A percentile compares a stretch with the other conserved stretches of the same genome.
These are phyloP conservation scores for Phalanger gymnotis DNA, from an alignment of 2,797 vertebrate species.

Conservation along the genomic window DNA sequence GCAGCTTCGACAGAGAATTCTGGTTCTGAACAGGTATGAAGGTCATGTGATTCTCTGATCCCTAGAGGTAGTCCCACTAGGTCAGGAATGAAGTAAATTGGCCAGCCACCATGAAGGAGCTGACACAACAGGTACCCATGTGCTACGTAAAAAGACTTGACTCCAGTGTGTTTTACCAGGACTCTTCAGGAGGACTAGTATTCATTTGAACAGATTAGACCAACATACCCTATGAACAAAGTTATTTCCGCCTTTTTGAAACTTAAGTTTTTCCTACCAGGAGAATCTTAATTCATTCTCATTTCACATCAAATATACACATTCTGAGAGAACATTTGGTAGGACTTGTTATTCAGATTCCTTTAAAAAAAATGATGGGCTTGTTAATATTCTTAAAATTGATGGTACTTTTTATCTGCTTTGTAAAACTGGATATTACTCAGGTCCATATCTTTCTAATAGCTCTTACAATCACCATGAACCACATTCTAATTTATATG, in stretches of 20 bases:
- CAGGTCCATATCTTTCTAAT: conserved; percentile 1
- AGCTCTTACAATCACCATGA: conserved; percentile 13
- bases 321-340: background rate
- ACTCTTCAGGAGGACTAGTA: conserved; percentile 9
- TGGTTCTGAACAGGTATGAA: conserved; percentile 50
- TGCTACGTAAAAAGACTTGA: conserved; percentile 20
- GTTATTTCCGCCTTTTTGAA: conserved; percentile 16
- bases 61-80: conserved; percentile 51
- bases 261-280: background rate
- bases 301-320: background rate
- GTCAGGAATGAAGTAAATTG: conserved; percentile 55
- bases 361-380: background rate
- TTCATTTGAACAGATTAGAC: conserved; percentile 19
- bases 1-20: conserved; percentile 46
- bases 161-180: background rate
- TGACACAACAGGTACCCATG: conserved; percentile 19
- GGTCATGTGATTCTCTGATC: conserved; percentile 54
- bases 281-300: background rate
- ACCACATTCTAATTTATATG: background rate
- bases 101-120: conserved; percentile 8
- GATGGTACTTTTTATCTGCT: conserved; percentile 9
- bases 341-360: background rate
- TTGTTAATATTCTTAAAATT: conserved; percentile 7
- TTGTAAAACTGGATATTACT: conserved; percentile 32
- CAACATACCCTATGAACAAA: background rate